These are phyloP conservation scores for Sardinella longiceps DNA, from an alignment of 2,797 vertebrate genomes.

Conservation along the genomic window DNA sequence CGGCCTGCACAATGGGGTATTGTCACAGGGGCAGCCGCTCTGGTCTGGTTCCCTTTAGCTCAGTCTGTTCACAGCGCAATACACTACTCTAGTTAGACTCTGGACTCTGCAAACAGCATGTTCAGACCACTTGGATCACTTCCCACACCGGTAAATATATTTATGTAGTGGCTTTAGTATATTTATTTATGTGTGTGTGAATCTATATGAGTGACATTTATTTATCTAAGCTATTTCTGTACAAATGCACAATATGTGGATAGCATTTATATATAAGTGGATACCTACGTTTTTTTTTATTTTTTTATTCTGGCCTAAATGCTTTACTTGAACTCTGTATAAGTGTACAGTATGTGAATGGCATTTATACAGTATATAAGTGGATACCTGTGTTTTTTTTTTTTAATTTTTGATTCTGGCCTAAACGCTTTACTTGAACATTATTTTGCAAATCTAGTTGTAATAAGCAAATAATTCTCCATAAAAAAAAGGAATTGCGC, in stretches of 20 bases:
- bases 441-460: neutral
- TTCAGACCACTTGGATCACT: neutral
- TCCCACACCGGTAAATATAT: neutral
- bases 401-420: neutral
- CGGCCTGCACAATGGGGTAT: slow-evolving; percentile 63
- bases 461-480: neutral
- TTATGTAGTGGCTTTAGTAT: neutral
- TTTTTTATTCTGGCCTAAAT: neutral
- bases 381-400: neutral
- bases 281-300: neutral
- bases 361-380: neutral
- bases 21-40: slow-evolving; percentile 59
- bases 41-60: slow-evolving; percentile 38
- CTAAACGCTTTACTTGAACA: neutral
- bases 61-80: slow-evolving; percentile 10
- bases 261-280: neutral
- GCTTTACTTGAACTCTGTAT: neutral
- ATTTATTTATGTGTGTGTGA: neutral
- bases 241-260: neutral
- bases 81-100: neutral
- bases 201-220: too few relatives aligned
- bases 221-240: too few relatives aligned
- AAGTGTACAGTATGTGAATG: neutral
- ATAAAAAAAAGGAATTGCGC: neutral
- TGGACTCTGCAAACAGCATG: neutral